A percentile compares a stretch with the other conserved stretches of the same genome.
phyloP scores from a whole-genome alignment of 2,888 invertebrate species.

The Polylopha cassiicola region DNA sequence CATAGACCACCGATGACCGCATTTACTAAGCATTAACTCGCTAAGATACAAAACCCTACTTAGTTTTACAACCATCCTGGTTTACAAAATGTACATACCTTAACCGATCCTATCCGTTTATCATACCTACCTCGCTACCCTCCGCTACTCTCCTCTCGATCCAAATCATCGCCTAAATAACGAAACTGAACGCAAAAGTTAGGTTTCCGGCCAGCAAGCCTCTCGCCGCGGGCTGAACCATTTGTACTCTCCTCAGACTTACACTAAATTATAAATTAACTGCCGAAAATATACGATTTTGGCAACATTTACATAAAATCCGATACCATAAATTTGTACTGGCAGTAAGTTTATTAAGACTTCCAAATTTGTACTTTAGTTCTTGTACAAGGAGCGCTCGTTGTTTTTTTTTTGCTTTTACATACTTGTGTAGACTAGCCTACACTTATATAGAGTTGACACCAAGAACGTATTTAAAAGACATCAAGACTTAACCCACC shows the following conservation, averaged over 20 bases:
- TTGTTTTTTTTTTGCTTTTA: slow-evolving; percentile 45
- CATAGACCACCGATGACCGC: slow-evolving; percentile 73
- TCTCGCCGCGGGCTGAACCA: slow-evolving; percentile 29
- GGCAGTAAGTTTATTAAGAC: slow-evolving; percentile 68
- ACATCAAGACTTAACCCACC: slow-evolving; percentile 58
- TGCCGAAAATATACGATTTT: slow-evolving; percentile 68
- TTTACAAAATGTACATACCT: slow-evolving; percentile 50
- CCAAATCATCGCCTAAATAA: slow-evolving; percentile 9
- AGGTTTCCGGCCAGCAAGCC: slow-evolving; percentile 25
- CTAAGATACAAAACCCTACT: slow-evolving; percentile 75
- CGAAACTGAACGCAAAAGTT: slow-evolving; percentile 13
- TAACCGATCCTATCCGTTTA: slow-evolving; percentile 43
- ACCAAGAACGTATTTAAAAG: slow-evolving; percentile 59
- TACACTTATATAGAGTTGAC: slow-evolving; percentile 60
- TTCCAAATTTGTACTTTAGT: slow-evolving; percentile 76
- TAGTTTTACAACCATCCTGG: slow-evolving; percentile 77
- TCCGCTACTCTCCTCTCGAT: neutral
- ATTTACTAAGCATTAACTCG: slow-evolving; percentile 70
- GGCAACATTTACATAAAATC: slow-evolving; percentile 72
- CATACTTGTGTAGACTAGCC: slow-evolving; percentile 37
- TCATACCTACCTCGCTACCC: slow-evolving; percentile 40
- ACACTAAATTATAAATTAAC: slow-evolving; percentile 59
- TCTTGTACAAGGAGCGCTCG: slow-evolving; percentile 61
- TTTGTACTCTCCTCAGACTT: slow-evolving; percentile 64
- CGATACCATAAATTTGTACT: slow-evolving; percentile 72